Percentiles rank a stretch among this genome's conserved stretches.
Conservation (phyloP, 2,113 vertebrate genomes). For the Mustela lutreola region DNA sequence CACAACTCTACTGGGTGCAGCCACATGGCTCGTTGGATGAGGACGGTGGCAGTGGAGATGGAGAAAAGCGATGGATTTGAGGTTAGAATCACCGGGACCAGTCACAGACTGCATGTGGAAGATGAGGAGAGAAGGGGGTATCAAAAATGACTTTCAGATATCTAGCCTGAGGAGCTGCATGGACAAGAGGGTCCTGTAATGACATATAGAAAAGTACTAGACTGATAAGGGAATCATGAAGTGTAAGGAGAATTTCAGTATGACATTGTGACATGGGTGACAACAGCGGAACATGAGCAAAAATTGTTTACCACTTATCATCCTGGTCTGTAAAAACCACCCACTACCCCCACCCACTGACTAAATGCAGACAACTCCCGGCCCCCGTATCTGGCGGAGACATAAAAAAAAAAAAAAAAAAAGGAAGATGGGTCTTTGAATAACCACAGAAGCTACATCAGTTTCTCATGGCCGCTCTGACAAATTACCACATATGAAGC, state of each 20-base stretch:
- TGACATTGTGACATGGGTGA: neutral
- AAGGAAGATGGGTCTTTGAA: neutral
- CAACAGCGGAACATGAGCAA: neutral
- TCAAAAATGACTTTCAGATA: neutral
- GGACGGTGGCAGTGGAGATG: neutral
- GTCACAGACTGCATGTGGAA: neutral
- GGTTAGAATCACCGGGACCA: neutral
- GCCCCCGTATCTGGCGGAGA: neutral
- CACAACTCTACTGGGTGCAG: neutral
- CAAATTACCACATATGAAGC: neutral
- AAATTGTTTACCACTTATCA: neutral
- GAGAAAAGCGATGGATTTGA: neutral
- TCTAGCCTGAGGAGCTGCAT: neutral
- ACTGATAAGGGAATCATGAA: neutral
- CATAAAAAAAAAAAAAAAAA: constrained; percentile 9
- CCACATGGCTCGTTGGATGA: neutral
- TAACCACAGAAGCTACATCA: neutral
- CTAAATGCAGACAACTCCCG: neutral
- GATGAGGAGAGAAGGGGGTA: neutral
- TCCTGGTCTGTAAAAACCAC: neutral
- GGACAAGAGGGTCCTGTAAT: neutral
- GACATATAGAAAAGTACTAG: neutral
- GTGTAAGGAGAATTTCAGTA: neutral
- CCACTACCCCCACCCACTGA: neutral
- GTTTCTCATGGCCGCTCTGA: neutral